Percentiles rank a stretch among this genome's conserved stretches.
phyloP scores from a whole-genome alignment of 2,888 invertebrate species.

The Euplagia quadripunctaria region DNA sequence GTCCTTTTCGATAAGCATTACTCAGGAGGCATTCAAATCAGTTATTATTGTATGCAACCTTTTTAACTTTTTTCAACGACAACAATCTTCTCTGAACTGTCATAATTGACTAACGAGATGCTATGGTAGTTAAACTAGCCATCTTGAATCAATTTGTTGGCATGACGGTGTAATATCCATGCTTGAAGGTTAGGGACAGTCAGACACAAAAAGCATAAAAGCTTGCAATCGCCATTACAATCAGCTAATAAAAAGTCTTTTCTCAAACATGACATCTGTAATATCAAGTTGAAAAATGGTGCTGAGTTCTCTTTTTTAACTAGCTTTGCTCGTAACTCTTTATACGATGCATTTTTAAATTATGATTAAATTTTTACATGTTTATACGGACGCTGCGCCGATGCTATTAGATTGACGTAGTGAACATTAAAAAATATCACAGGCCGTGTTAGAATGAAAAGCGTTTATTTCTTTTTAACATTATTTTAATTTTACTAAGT shows the following conservation, averaged over 20 bases:
- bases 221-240: not conserved
- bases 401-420: no score
- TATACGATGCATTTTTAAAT: not conserved
- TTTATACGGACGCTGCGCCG: not conserved
- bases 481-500: no score
- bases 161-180: conserved; percentile 60
- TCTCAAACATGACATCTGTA: not conserved
- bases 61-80: conserved; percentile 15
- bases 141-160: conserved; percentile 63
- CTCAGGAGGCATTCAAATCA: conserved; percentile 11
- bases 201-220: conserved; percentile 41
- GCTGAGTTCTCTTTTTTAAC: conserved; percentile 1
- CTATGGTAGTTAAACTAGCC: conserved; percentile 37
- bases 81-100: conserved; percentile 20
- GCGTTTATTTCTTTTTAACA: no score
- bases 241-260: not conserved
- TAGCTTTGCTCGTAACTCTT: not conserved
- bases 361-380: not conserved
- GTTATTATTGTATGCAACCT: not conserved
- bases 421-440: no score
- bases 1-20: not conserved
- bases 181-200: conserved; percentile 50
- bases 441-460: no score
- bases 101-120: conserved; percentile 24
- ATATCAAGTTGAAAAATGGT: not conserved